These are phyloP conservation scores for Myiotriccus ornatus DNA, from an alignment of 2,797 vertebrate genomes.

Conservation along the genomic window DNA sequence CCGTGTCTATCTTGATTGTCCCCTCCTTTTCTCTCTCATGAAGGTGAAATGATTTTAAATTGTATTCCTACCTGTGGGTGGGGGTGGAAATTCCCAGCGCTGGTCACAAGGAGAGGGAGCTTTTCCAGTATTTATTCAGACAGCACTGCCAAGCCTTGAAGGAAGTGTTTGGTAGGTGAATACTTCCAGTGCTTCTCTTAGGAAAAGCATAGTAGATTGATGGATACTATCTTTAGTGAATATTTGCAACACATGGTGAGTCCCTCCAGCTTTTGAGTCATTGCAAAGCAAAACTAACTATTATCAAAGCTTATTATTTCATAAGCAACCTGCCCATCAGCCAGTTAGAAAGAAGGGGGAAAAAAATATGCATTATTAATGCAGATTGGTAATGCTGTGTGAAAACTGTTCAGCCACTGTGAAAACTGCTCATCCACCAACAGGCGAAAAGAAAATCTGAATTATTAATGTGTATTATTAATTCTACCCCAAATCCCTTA, in stretches of 20 bases:
- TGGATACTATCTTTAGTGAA: background rate
- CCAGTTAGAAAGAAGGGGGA: background rate
- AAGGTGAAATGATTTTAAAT: background rate
- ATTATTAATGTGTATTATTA: constrained; percentile 62
- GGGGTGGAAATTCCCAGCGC: background rate
- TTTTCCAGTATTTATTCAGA: background rate
- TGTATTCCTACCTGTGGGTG: background rate
- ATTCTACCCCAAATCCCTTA: constrained; percentile 44
- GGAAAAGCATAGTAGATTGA: background rate
- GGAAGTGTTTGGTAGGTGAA: background rate
- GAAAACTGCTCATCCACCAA: constrained; percentile 38
- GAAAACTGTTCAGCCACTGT: constrained; percentile 38
- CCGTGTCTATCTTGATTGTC: background rate
- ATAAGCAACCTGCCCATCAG: constrained; percentile 2
- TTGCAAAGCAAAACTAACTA: background rate
- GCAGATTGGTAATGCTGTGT: background rate
- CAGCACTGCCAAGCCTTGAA: background rate
- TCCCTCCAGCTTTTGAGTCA: background rate
- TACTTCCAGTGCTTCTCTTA: background rate
- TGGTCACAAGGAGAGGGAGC: background rate
- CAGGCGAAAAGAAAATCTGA: constrained; percentile 26
- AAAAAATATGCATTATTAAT: constrained; percentile 17
- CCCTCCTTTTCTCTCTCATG: background rate
- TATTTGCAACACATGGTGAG: background rate
- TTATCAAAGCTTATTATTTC: constrained; percentile 39